phyloP scores from a whole-genome alignment of 2,888 invertebrate species.

The Loripinus fragilis region DNA sequence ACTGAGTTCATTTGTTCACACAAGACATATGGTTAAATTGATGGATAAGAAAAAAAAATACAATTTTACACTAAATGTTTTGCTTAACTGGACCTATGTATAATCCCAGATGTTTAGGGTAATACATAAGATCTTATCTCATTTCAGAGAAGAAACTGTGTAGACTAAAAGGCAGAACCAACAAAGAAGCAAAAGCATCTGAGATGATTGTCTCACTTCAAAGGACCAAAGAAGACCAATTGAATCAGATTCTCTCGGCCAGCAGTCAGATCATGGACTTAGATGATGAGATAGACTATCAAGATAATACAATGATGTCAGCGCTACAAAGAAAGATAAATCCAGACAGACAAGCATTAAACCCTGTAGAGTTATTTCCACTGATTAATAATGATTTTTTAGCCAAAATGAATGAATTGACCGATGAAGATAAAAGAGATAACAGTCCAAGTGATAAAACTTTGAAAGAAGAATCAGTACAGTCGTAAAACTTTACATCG shows the following conservation, averaged over 20 bases:
- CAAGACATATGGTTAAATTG: no score
- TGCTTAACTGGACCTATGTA: no score
- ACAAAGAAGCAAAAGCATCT: conserved; percentile 30
- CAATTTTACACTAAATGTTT: no score
- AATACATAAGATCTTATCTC: no score
- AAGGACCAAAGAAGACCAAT: conserved; percentile 36
- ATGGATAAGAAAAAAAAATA: no score
- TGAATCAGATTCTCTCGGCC: conserved; percentile 29
- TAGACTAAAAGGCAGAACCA: conserved; percentile 36
- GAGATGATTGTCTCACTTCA: conserved; percentile 52
- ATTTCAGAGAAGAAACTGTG: conserved; percentile 53
- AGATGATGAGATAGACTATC: conserved; percentile 24
- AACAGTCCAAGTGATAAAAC: neutral
- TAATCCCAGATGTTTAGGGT: no score
- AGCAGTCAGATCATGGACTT: neutral
- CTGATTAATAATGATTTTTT: conserved; percentile 50
- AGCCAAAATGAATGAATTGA: conserved; percentile 36
- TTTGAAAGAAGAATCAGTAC: no score
- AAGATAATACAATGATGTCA: conserved; percentile 30
- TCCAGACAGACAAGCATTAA: conserved; percentile 55
- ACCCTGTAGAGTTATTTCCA: conserved; percentile 47
- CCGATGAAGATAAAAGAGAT: neutral
- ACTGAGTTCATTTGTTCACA: no score
- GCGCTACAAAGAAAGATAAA: conserved; percentile 51
- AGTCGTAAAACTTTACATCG: no score